Evolutionary conservation across 2,797 vertebrate genomes (phyloP).

Genomic region (Botia kubotai): DNA sequence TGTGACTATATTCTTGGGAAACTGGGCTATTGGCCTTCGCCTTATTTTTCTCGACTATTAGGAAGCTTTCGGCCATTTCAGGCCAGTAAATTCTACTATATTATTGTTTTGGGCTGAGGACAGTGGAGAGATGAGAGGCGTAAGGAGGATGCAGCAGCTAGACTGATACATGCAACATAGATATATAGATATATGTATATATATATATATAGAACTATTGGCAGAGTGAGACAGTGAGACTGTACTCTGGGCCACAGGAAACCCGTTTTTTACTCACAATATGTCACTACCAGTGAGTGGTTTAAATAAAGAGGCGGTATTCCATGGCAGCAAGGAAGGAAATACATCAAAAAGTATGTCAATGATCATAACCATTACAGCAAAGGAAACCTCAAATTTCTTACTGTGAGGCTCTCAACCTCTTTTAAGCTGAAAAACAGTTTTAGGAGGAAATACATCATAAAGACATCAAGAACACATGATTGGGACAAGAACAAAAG

Average conservation of each 20-base stretch:
- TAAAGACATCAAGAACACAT: constrained; percentile 13
- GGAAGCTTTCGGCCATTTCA: constrained; percentile 45
- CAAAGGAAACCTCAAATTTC: constrained; percentile 74
- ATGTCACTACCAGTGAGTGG: constrained; percentile 99
- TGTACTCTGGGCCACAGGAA: constrained; percentile 90
- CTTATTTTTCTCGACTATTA: neutral
- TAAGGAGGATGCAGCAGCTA: constrained; percentile 89
- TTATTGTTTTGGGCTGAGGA: constrained; percentile 82
- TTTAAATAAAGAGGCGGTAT: constrained; percentile 93
- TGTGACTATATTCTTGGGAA: neutral
- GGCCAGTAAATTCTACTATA: constrained; percentile 71
- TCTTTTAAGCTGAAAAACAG: constrained; percentile 50
- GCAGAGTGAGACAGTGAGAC: constrained; percentile 86
- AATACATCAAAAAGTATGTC: constrained; percentile 96
- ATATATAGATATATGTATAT: constrained; percentile 76
- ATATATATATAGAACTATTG: constrained; percentile 72
- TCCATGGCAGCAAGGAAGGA: constrained; percentile 98
- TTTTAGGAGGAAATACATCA: constrained; percentile 8
- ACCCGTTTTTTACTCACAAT: constrained; percentile 99
- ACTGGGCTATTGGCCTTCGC: neutral
- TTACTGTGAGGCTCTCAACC: constrained; percentile 61
- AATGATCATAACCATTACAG: constrained; percentile 84
- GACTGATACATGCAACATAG: constrained; percentile 93
- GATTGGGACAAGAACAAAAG: constrained; percentile 7
- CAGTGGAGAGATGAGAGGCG: constrained; percentile 82